Conservation (phyloP, 1,140 invertebrate genomes). For the Ridgeia piscesae region DNA sequence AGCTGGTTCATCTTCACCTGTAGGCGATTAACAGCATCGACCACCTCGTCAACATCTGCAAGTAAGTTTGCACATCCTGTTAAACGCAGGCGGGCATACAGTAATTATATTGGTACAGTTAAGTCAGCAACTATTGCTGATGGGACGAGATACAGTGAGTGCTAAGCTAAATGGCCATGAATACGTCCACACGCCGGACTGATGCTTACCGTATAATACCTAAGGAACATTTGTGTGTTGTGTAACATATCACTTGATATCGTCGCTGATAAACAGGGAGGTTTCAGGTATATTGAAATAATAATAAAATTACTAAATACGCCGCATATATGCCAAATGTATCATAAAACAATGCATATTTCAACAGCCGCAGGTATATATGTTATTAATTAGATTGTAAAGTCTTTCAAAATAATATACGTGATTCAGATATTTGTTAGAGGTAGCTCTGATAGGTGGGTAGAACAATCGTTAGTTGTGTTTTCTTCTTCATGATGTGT, state of each 20-base stretch:
- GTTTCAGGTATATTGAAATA: not conserved
- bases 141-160: not conserved
- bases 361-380: not conserved
- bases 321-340: not conserved
- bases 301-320: not conserved
- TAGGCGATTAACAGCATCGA: not conserved
- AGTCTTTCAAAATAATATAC: too few relatives aligned
- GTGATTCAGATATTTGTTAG: too few relatives aligned
- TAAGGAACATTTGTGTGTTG: too few relatives aligned
- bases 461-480: too few relatives aligned
- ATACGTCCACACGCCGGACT: too few relatives aligned
- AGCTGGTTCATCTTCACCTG: not conserved
- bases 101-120: not conserved
- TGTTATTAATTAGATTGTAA: too few relatives aligned
- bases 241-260: too few relatives aligned
- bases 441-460: too few relatives aligned
- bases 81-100: not conserved
- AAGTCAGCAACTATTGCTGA: not conserved
- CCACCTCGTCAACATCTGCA: not conserved
- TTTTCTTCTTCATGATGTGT: too few relatives aligned
- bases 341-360: not conserved
- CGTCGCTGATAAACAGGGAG: too few relatives aligned
- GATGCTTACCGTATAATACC: too few relatives aligned
- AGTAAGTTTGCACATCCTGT: not conserved
- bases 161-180: not conserved